Base-by-base conservation (phyloP, 2,113 vertebrate species). In the Trogon melanurus region DNA sequence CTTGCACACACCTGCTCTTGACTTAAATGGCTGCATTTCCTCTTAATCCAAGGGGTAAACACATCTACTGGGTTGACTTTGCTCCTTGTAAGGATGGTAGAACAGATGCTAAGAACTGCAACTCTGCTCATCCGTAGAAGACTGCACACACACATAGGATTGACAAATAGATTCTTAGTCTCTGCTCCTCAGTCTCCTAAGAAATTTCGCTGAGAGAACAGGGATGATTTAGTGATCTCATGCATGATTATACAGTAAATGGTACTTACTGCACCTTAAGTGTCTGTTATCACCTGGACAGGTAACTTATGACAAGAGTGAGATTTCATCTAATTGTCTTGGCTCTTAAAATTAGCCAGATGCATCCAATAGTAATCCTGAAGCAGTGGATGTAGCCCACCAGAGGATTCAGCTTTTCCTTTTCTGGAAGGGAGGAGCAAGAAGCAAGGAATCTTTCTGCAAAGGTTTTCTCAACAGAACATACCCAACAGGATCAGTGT, bases 71-170 rank as follows among this genome's bases (percentile, higher is more conserved):
- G 10, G 38, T 21, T 70, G 53, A 51, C 54, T 41, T 45, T 44
- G 34, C 16, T 41, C 41, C 18, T 51, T 20, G 1, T 18, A 50
- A 73, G 36, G 26, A n/a, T 27, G 26, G 60, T 10, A 90, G n/a
- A 88, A 38, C 34, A 72, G 70, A 50, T 5, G 60, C 22, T 23
- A 15, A 41, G n/a, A 89, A 70, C 13, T 19, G n/a, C 72, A 66
- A 9, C 72, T 44, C 58, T 20, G 34, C 16, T 88, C n/a, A 29
- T 16, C 69, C 1, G 0, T 64, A 22, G 29, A 22, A 50, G 18
- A 25, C 34, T 4, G 19, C 11, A 38, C 0, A 0, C 6, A 10
- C 1, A 0, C 1, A 1, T 7, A 26, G 17, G 16, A 51, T 41
- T 1, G 3, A 75, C 32, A 29, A 36, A 53, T 2, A 58, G 9